Conservation (phyloP, 2,797 vertebrate genomes). For the Pangasius djambal region DNA sequence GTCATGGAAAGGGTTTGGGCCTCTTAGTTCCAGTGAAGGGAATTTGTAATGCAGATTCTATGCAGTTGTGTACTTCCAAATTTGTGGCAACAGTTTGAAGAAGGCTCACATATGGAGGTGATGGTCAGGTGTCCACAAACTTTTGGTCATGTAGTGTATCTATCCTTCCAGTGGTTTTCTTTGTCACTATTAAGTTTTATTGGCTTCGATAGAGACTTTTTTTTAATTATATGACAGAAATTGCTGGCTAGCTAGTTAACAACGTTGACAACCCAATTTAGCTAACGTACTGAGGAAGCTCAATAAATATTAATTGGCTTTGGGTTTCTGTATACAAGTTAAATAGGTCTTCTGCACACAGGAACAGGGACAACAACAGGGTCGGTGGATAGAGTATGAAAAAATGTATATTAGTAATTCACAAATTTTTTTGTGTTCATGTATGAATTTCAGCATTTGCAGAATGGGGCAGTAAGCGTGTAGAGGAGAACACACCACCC, state of each 20-base stretch:
- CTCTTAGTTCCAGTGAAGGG: neutral
- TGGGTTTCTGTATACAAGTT: neutral
- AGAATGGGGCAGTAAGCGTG: slow-evolving; percentile 79
- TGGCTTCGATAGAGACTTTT: neutral
- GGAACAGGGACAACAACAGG: neutral
- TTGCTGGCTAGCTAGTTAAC: neutral
- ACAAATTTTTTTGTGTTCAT: neutral
- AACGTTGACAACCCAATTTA: too few species aligned
- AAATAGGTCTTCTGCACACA: neutral
- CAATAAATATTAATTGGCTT: neutral
- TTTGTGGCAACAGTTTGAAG: neutral
- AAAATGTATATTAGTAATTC: neutral
- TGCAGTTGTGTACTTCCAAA: neutral
- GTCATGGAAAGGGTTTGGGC: neutral
- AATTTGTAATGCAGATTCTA: neutral
- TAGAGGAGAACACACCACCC: slow-evolving; percentile 79
- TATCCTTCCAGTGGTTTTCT: neutral
- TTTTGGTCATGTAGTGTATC: neutral
- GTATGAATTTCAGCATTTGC: slow-evolving; percentile 73
- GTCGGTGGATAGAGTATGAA: neutral
- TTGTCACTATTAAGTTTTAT: neutral
- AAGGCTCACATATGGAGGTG: neutral
- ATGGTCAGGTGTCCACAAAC: neutral
- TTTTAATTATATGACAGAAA: neutral
- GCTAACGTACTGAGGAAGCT: neutral